phyloP scores from a whole-genome alignment of 2,113 vertebrate genomes.

The Eolophus roseicapilla region DNA sequence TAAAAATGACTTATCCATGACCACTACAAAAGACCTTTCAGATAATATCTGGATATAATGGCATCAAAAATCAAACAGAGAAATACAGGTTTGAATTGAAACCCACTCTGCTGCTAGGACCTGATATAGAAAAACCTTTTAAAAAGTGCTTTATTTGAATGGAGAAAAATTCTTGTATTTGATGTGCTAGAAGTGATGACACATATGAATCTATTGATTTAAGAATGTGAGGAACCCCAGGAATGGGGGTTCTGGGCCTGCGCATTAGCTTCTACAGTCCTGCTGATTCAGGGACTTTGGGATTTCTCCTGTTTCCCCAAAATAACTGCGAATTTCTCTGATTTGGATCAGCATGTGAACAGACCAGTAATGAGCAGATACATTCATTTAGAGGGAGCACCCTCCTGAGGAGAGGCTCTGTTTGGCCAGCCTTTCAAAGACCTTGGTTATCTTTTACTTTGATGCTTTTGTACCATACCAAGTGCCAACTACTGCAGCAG shows the following conservation, averaged over 20 bases:
- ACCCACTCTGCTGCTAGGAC: neutral
- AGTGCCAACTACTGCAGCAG: neutral
- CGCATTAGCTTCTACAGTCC: neutral
- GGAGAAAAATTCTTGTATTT: neutral
- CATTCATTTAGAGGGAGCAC: neutral
- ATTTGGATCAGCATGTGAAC: neutral
- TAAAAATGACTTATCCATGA: accelerated
- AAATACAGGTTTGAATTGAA: neutral
- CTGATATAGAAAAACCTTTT: neutral
- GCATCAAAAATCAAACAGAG: neutral
- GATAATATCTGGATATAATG: neutral
- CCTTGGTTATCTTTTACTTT: neutral
- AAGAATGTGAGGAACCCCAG: neutral
- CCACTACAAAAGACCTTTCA: neutral
- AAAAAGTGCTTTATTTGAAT: neutral
- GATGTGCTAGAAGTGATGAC: neutral
- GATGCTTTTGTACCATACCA: neutral
- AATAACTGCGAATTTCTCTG: neutral
- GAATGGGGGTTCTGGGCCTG: neutral
- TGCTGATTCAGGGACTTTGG: neutral
- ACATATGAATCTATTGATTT: neutral
- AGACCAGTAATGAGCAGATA: neutral
- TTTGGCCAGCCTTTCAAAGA: neutral
- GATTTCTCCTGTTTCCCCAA: neutral
- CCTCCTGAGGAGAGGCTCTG: neutral